Evolutionary conservation across 2,888 invertebrate genomes (phyloP).

Genomic region (Onchidella celtica): DNA sequence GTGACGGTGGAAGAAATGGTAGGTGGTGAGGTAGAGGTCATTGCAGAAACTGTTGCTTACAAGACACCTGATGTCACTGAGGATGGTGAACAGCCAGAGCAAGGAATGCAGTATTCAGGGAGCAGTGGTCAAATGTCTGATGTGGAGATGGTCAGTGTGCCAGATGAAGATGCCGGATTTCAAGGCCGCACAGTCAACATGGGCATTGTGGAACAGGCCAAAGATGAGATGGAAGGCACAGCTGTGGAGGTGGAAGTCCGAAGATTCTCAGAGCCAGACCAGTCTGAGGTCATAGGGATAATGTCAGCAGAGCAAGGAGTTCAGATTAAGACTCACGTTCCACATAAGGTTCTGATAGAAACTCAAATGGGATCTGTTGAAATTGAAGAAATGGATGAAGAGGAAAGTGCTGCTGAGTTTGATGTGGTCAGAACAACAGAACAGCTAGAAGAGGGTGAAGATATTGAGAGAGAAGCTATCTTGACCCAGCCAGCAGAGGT

Average conservation of each 20-base stretch:
- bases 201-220: conserved; percentile 44
- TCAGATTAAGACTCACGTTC: background rate
- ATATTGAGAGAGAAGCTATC: background rate
- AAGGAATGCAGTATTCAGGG: background rate
- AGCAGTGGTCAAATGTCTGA: conserved; percentile 30
- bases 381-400: conserved; percentile 40
- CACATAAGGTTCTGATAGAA: conserved; percentile 38
- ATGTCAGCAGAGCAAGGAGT: no score
- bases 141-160: conserved; percentile 42
- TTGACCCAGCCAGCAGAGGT: background rate
- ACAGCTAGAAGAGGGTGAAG: background rate
- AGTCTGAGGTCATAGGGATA: background rate
- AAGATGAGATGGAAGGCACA: conserved; percentile 49
- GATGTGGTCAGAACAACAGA: conserved; percentile 29
- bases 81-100: background rate
- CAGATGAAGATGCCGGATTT: conserved; percentile 36
- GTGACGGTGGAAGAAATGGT: background rate
- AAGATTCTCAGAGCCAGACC: conserved; percentile 37
- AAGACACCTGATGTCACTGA: no score
- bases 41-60: no score
- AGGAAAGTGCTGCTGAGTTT: conserved; percentile 6
- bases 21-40: background rate
- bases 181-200: conserved; percentile 32
- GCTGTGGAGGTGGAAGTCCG: conserved; percentile 39
- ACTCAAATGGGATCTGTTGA: conserved; percentile 44